Evolutionary conservation across 1,140 invertebrate genomes (phyloP).

Genomic region (Dinoponera quadriceps): DNA sequence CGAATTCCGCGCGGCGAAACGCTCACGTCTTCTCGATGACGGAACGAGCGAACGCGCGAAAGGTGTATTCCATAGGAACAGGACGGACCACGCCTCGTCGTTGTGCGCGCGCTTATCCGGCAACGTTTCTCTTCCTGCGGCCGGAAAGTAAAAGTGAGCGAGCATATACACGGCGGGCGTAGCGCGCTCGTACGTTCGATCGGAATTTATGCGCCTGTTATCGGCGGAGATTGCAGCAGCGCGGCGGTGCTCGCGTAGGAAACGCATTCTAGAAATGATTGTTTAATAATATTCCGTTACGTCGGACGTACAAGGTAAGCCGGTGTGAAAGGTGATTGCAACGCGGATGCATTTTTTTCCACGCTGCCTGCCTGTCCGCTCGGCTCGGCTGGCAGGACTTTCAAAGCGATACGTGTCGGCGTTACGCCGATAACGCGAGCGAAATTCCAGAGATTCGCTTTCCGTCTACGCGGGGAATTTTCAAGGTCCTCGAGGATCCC

Average conservation of each 20-base stretch:
- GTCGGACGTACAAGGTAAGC: conserved; percentile 73
- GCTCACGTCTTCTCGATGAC: conserved; percentile 2
- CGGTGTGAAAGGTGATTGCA: conserved; percentile 75
- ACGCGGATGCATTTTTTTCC: conserved; percentile 74
- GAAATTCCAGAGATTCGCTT: conserved; percentile 52
- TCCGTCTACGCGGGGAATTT: not conserved
- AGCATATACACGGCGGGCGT: conserved; percentile 8
- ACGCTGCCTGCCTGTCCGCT: not conserved
- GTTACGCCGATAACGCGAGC: conserved; percentile 59
- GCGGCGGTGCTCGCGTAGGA: conserved; percentile 15
- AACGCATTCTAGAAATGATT: conserved; percentile 69
- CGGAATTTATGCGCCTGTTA: conserved; percentile 66
- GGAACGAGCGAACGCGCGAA: not conserved
- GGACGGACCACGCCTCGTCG: conserved; percentile 15
- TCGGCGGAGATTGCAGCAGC: conserved; percentile 55
- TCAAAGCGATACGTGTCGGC: conserved; percentile 58
- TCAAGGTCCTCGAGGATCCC: not conserved
- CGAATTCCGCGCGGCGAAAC: conserved; percentile 32
- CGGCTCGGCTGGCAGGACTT: conserved; percentile 53
- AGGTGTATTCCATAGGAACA: not conserved
- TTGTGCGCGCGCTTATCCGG: no score
- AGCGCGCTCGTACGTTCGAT: conserved; percentile 41
- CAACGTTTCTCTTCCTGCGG: conserved; percentile 48
- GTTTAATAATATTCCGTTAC: conserved; percentile 76
- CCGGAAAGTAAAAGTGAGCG: conserved; percentile 68